Percentiles rank a stretch among this genome's conserved stretches.
Evolutionary conservation across 2,888 invertebrate genomes (phyloP).

Genomic region (Tetheella fluctuosa): DNA sequence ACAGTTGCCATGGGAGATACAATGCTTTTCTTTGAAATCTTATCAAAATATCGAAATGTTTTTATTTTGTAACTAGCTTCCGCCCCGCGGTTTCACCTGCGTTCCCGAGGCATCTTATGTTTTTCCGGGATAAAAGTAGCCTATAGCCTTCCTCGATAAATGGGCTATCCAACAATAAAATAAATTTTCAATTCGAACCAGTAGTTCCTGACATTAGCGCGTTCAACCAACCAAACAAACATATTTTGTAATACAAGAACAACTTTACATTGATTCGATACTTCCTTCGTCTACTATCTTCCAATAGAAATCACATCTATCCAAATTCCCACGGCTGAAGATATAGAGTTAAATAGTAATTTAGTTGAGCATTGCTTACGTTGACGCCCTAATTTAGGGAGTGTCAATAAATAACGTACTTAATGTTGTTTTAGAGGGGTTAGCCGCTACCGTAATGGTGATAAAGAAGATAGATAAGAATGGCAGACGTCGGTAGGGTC

Average conservation of each 20-base stretch:
- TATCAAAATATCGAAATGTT: background rate
- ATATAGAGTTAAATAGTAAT: background rate
- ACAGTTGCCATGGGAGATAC: background rate
- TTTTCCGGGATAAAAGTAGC: too few relatives aligned
- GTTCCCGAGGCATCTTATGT: too few relatives aligned
- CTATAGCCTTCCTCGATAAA: too few relatives aligned
- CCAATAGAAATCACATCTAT: too few relatives aligned
- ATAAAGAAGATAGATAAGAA: background rate
- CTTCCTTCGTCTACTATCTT: too few relatives aligned
- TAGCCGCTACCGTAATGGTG: background rate
- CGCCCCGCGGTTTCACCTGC: too few relatives aligned
- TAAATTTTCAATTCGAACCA: too few relatives aligned
- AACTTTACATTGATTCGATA: too few relatives aligned
- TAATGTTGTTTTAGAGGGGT: background rate
- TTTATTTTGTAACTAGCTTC: background rate
- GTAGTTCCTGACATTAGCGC: too few relatives aligned
- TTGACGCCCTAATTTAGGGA: background rate
- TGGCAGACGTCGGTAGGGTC: too few relatives aligned
- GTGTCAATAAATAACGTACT: background rate
- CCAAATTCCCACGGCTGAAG: background rate
- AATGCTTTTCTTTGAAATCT: conserved; percentile 1
- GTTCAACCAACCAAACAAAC: too few relatives aligned
- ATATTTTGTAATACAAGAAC: background rate
- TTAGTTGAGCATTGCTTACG: background rate
- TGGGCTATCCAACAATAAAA: too few relatives aligned